A percentile compares a stretch with the other conserved stretches of the same genome.
phyloP scores from a whole-genome alignment of 2,888 invertebrate species.

The Apotomis turbidana region DNA sequence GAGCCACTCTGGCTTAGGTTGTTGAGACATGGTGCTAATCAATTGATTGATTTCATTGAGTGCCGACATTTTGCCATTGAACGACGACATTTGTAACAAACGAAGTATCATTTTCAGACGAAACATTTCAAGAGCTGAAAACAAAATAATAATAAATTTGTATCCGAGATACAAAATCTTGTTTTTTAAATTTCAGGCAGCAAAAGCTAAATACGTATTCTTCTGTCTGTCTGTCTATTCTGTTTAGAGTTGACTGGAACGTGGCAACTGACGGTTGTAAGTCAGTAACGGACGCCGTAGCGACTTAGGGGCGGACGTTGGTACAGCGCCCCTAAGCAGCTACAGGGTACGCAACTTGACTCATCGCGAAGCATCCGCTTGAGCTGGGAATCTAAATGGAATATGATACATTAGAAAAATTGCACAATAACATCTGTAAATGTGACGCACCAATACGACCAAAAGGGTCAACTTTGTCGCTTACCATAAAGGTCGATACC shows the following conservation, averaged over 20 bases:
- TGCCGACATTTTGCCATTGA: slow-evolving; percentile 99
- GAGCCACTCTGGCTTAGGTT: slow-evolving; percentile 96
- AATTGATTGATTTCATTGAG: slow-evolving; percentile 99
- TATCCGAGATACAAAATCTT: no score
- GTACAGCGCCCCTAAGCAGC: slow-evolving; percentile 80
- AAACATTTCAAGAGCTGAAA: slow-evolving; percentile 93
- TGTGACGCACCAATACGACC: no score
- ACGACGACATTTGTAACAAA: slow-evolving; percentile 97
- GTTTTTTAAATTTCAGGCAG: no score
- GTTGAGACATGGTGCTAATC: slow-evolving; percentile 94
- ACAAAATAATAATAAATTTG: slow-evolving; percentile 12
- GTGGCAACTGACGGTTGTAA: slow-evolving; percentile 49
- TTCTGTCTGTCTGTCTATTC: background rate
- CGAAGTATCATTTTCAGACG: slow-evolving; percentile 97
- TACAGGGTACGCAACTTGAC: slow-evolving; percentile 75
- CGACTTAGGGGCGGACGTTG: slow-evolving; percentile 66
- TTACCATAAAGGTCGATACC: no score
- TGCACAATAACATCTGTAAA: no score
- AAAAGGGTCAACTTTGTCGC: no score
- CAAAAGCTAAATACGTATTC: background rate
- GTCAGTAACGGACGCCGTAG: slow-evolving; percentile 71
- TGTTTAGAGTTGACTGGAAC: background rate
- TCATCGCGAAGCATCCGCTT: slow-evolving; percentile 40
- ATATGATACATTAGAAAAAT: background rate
- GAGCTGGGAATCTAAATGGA: background rate